Conservation (phyloP, 2,797 vertebrate species). For the Eleutherodactylus coqui region DNA sequence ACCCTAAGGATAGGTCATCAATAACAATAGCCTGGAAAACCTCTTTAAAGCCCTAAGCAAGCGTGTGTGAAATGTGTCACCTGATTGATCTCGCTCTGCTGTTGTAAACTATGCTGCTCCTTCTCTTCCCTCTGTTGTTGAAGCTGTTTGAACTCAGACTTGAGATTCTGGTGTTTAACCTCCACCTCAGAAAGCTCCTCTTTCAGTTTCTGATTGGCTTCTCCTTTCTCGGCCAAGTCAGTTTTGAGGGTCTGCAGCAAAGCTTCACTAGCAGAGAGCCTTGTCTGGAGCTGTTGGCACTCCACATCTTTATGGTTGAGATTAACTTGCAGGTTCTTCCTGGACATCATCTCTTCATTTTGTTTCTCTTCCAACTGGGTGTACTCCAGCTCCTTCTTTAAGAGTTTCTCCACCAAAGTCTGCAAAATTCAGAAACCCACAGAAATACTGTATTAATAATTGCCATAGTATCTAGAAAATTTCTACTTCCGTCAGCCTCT, state of each 20-base stretch:
- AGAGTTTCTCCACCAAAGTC: slow-evolving; percentile 85
- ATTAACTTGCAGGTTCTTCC: slow-evolving; percentile 81
- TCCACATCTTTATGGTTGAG: slow-evolving; percentile 89
- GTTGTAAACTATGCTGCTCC: slow-evolving; percentile 88
- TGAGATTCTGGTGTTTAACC: slow-evolving; percentile 87
- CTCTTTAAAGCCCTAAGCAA: too few species aligned
- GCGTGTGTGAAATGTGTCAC: slow-evolving; percentile 72
- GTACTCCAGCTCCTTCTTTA: slow-evolving; percentile 83
- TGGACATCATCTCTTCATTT: slow-evolving; percentile 79
- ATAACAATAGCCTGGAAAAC: too few species aligned
- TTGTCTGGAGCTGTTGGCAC: slow-evolving; percentile 87
- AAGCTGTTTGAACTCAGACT: slow-evolving; percentile 90
- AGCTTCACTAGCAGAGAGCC: slow-evolving; percentile 79
- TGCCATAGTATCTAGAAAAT: neutral
- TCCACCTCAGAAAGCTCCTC: slow-evolving; percentile 87
- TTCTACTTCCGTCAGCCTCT: neutral
- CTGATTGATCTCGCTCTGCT: slow-evolving; percentile 93
- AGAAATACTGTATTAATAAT: neutral
- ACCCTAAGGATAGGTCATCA: too few species aligned
- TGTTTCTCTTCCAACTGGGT: slow-evolving; percentile 84
- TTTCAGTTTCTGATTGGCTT: slow-evolving; percentile 83
- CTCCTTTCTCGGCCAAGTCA: slow-evolving; percentile 82
- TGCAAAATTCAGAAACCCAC: slow-evolving; percentile 66
- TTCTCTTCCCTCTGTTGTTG: slow-evolving; percentile 93
- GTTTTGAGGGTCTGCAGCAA: slow-evolving; percentile 82